Conservation (phyloP, 2,113 vertebrate genomes). For the Chlorodrepanis virens region DNA sequence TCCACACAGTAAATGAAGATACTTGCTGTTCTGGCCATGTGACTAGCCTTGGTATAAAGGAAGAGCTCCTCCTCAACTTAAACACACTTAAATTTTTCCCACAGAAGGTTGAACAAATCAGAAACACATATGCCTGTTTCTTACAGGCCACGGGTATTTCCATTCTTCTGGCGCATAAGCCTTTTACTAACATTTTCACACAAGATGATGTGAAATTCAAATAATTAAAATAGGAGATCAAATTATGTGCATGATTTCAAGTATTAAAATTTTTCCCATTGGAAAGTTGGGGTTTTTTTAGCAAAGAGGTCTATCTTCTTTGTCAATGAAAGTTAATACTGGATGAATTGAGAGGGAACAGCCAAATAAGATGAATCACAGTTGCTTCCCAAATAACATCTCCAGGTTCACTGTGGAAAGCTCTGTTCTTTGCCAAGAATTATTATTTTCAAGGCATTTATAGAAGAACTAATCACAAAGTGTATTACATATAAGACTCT, state of each 20-base stretch:
- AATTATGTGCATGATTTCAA: neutral
- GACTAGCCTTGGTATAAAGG: neutral
- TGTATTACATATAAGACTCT: neutral
- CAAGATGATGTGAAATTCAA: neutral
- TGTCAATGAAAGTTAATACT: neutral
- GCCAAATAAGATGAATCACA: neutral
- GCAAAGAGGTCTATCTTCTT: neutral
- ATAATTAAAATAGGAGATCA: neutral
- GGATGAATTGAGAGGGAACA: neutral
- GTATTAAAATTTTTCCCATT: neutral
- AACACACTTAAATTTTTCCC: neutral
- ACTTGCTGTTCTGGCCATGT: neutral
- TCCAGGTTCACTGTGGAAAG: neutral
- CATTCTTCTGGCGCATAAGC: neutral
- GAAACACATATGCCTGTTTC: neutral
- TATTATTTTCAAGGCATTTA: neutral
- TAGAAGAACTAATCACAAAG: neutral
- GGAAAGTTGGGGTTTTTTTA: neutral
- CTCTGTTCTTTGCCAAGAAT: neutral
- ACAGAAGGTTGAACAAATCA: neutral
- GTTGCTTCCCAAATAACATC: neutral
- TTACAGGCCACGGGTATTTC: neutral
- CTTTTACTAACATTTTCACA: neutral
- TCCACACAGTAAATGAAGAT: neutral
- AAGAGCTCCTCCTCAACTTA: neutral